A percentile compares a stretch with the other conserved stretches of the same genome.
phyloP scores from a whole-genome alignment of 2,797 vertebrate species.

The Sebastes hubbsi region DNA sequence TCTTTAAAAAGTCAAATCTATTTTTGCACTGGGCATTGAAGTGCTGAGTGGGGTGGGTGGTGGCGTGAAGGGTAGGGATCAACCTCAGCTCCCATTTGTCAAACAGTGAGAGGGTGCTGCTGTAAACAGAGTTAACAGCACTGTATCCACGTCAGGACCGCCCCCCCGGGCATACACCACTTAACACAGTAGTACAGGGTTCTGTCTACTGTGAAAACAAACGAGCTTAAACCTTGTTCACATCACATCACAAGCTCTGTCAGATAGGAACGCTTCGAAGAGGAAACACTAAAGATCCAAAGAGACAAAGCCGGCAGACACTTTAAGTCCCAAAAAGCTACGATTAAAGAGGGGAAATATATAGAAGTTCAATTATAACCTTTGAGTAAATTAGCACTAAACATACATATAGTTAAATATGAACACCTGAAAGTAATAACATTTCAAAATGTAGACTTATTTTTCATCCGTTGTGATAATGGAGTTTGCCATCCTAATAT shows the following conservation, averaged over 20 bases:
- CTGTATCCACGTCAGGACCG: slow-evolving; percentile 57
- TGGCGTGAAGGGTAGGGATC: slow-evolving; percentile 69
- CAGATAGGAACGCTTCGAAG: slow-evolving; percentile 16
- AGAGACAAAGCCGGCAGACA: slow-evolving; percentile 25
- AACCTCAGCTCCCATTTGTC: slow-evolving; percentile 66
- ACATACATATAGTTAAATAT: not conserved
- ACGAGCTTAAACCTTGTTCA: slow-evolving; percentile 50
- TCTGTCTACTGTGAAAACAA: slow-evolving; percentile 50
- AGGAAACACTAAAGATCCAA: slow-evolving; percentile 21
- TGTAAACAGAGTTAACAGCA: slow-evolving; percentile 70
- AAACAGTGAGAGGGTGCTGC: slow-evolving; percentile 60
- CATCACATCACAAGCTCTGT: slow-evolving; percentile 43
- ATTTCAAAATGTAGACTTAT: not conserved
- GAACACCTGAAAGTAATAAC: not conserved
- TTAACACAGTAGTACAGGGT: slow-evolving; percentile 38
- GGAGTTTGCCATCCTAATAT: not conserved
- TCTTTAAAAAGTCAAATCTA: slow-evolving; percentile 77
- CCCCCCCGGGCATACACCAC: slow-evolving; percentile 57
- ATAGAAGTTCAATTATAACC: not conserved
- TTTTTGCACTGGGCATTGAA: slow-evolving; percentile 72
- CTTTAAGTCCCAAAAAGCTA: not conserved
- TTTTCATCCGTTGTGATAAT: not conserved
- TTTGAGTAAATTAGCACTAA: not conserved
- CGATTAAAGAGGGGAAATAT: not conserved
- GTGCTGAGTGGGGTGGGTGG: slow-evolving; percentile 66